Evolutionary conservation across 2,888 invertebrate genomes (phyloP), one percentile per base, ranked within the genome.

Genomic region (Papilio elwesi): DNA sequence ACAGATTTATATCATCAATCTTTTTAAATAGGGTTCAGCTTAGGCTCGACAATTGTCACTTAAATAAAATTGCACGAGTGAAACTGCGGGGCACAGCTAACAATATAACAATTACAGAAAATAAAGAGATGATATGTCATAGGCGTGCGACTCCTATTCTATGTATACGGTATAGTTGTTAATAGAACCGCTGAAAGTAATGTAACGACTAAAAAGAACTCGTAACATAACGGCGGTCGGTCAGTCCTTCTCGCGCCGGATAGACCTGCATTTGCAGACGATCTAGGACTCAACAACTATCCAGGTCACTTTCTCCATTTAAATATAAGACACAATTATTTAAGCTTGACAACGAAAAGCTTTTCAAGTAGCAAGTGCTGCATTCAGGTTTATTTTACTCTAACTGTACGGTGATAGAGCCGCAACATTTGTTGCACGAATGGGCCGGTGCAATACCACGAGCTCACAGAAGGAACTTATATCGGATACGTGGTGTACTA

Each of bases 261-360:
- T 70, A 68, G 74, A 74, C 69, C 73, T 74, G 75, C 78, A 78
- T 80, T 79, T 75, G 78, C 74, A 75, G 74, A 71, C 74, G 76
- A 86, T 82, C 83, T 87, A 84, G 84, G 79, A 83, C 82, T 85
- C 75, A 38, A 59, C 73, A 74, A 71, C 79, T 82, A 83, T 82
- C 82, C 83, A 83, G 78, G 78, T 74, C 73, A 83, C 87, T 88
- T 87, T 88, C 88, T 83, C 83, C 80, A 74, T 66, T 76, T 76
- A 80, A 79, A 79, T 78, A 74, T 8, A 59, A 38, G 16, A 4
- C 38, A n/a, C n/a, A 59, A 38, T 38, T 13, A 13, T 59, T 59
- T 59, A 13, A 13, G n/a, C n/a, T 51, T n/a, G 36, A 13, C 9
- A 59, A 8, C 38, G 0, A 9, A 11, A 55, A 55, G n/a, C n/a